Conservation (phyloP, 2,797 vertebrate species). For the Gephyroberyx darwinii region DNA sequence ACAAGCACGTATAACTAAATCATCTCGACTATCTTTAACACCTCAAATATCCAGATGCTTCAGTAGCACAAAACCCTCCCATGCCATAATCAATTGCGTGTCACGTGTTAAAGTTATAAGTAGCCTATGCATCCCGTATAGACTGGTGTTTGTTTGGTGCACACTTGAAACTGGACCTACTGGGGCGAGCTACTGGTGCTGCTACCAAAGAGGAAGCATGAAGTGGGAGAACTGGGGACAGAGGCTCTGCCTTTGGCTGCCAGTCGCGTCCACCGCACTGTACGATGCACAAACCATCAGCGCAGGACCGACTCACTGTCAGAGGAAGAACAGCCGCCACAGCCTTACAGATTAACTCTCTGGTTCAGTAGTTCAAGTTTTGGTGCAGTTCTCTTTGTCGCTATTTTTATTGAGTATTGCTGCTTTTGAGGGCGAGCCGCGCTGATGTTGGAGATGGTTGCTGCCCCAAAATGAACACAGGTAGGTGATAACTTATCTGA, state of each 20-base stretch:
- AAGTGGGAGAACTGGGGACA: constrained; percentile 2
- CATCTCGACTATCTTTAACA: no score
- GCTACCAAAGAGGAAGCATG: constrained; percentile 13
- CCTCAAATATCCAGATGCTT: no score
- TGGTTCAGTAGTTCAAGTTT: constrained; percentile 30
- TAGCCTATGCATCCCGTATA: not conserved
- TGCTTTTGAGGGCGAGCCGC: constrained; percentile 10
- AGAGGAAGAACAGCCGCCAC: constrained; percentile 34
- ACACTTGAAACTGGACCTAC: constrained; percentile 17
- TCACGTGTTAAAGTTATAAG: not conserved
- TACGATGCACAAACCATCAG: constrained; percentile 59
- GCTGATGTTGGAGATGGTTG: constrained; percentile 55
- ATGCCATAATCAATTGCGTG: no score
- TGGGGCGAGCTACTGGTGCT: constrained; percentile 17
- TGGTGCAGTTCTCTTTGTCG: constrained; percentile 1
- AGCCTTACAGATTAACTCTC: constrained; percentile 9
- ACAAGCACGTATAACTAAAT: no score
- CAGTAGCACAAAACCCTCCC: no score
- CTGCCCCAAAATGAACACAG: constrained; percentile 78
- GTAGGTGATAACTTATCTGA: constrained; percentile 59
- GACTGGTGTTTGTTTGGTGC: constrained; percentile 8
- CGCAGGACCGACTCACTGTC: constrained; percentile 55
- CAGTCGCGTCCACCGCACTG: constrained; percentile 65
- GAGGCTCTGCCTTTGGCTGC: constrained; percentile 59
- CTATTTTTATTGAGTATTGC: not conserved